phyloP scores from a whole-genome alignment of 2,888 invertebrate genomes.

The Pterostichus niger region DNA sequence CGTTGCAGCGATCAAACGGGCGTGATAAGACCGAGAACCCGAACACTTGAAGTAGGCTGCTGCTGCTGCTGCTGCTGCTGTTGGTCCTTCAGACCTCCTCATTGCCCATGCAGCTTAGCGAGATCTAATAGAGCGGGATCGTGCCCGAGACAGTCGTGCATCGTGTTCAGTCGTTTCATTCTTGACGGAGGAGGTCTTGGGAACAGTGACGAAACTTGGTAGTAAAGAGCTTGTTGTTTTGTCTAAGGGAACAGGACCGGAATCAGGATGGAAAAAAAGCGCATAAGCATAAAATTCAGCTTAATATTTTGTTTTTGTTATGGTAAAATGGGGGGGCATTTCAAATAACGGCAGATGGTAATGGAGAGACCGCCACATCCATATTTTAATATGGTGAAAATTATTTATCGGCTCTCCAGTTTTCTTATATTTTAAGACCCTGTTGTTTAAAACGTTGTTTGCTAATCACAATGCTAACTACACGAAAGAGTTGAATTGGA shows the following conservation, averaged over 20 bases:
- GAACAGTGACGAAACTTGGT: conserved; percentile 15
- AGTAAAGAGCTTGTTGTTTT: conserved; percentile 31
- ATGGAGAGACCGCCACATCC: no score
- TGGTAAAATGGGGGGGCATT: no score
- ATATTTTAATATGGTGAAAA: no score
- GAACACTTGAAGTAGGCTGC: neutral
- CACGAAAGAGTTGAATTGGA: no score
- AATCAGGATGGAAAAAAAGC: neutral
- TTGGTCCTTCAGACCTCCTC: conserved; percentile 16
- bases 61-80: neutral
- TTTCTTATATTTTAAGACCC: no score
- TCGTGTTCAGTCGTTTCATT: no score
- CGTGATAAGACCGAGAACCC: conserved; percentile 46
- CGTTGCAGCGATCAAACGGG: conserved; percentile 34
- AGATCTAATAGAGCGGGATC: conserved; percentile 38
- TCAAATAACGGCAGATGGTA: no score
- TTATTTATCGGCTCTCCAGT: no score
- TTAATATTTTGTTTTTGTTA: no score
- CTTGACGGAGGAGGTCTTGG: neutral
- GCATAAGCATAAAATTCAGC: no score
- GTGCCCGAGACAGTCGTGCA: neutral
- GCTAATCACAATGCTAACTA: no score
- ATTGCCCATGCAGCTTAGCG: conserved; percentile 62
- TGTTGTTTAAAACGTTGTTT: no score
- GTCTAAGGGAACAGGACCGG: neutral